Evolutionary conservation across 2,888 invertebrate genomes (phyloP), one percentile per base, ranked within the genome.

Genomic region (Cerceris ruficornis): DNA sequence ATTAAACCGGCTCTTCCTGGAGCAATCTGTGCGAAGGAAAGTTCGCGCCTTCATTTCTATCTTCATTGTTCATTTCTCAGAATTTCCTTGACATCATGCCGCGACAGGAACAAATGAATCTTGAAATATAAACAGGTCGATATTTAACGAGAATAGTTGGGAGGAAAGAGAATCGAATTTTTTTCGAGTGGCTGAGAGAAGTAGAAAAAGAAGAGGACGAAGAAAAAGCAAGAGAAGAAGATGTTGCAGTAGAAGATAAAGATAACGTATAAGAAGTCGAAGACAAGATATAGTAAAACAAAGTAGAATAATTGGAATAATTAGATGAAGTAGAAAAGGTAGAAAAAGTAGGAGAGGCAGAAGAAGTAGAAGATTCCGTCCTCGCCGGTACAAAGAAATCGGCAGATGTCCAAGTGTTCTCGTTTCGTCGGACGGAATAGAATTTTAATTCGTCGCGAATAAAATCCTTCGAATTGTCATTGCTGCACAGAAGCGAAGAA

Each of bases 1-100:
- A 74, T 75, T 59, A 58, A 39, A 67, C 49, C 52, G 54, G 70
- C 66, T 14, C 52, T 75, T 74, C 68, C 17, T 8, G 49, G 41
- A 39, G 49, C 17, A 59, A n/a, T 50, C 6, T 9, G 60, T 49
- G 59, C 15, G 9, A 68, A 71, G 42, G 41, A 49, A 15, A 59
- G 41, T n/a, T 50, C 54, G 9, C 67, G 7, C 39, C 58, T 52
- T 6, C 52, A n/a, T 43, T 62, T 66, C 52, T 60, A 28, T 43
- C 39, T 17, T 17, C 46, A 8, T 49, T 42, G 7, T 14, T 17
- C 39, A 11, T 46, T 46, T 66, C 49, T 9, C 14, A 15, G 57
- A 42, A 82, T 71, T 65, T 6, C 7, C 46, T 61, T 17, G 39
- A 11, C 64, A 6, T 46, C 28, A 41, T 41, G 13, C 59, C 9